phyloP scores from a whole-genome alignment of 1,140 invertebrate genomes.

The Chelonus insularis region DNA sequence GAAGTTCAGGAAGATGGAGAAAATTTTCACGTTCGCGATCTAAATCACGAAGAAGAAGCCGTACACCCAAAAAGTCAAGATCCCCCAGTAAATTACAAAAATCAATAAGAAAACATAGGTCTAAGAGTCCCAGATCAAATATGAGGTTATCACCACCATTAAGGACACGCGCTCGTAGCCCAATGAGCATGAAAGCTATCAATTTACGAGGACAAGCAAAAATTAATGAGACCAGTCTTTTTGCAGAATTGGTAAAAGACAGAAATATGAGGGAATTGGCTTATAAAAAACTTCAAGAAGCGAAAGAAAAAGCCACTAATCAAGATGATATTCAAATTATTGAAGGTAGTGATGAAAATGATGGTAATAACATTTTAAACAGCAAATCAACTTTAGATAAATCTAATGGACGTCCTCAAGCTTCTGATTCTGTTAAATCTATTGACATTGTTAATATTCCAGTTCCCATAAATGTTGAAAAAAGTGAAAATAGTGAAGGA shows the following conservation, averaged over 20 bases:
- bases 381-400: constrained; percentile 34
- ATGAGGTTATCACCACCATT: constrained; percentile 51
- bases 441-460: constrained; percentile 67
- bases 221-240: constrained; percentile 82
- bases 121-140: constrained; percentile 49
- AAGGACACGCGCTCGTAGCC: constrained; percentile 48
- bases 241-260: constrained; percentile 84
- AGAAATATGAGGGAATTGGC: constrained; percentile 78
- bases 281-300: constrained; percentile 67
- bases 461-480: constrained; percentile 54
- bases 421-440: constrained; percentile 46
- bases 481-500: constrained; percentile 34
- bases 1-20: constrained; percentile 52
- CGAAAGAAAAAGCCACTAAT: constrained; percentile 52
- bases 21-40: constrained; percentile 53
- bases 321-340: constrained; percentile 57
- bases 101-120: constrained; percentile 51
- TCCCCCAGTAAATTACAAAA: constrained; percentile 54
- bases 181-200: constrained; percentile 57
- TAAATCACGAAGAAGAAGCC: constrained; percentile 50
- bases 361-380: constrained; percentile 34
- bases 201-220: constrained; percentile 67
- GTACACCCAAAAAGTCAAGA: constrained; percentile 54
- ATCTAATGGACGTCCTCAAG: constrained; percentile 52
- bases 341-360: constrained; percentile 52